Evolutionary conservation across 35 echinoderm and acorn worm species (phyloP).

Genomic region (Acanthaster planci): DNA sequence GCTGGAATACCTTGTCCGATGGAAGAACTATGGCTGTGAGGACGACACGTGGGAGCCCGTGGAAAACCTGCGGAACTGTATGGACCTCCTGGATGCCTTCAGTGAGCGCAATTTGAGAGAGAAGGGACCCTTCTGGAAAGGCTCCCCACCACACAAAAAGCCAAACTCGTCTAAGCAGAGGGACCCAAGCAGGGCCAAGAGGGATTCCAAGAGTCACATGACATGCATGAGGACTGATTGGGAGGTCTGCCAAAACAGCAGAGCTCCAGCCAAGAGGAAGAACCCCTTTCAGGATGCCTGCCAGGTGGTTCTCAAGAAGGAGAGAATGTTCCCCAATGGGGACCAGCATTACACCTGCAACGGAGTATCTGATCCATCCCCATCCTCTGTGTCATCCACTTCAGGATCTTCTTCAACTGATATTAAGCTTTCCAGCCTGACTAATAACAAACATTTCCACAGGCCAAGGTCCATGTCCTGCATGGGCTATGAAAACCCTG

Average conservation of each 20-base stretch:
- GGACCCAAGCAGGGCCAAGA: not conserved
- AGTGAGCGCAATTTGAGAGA: slow-evolving; percentile 40
- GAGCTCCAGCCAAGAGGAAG: not conserved
- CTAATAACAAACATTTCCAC: not conserved
- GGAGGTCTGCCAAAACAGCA: not conserved
- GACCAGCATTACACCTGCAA: not conserved
- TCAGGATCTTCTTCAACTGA: not conserved
- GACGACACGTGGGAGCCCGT: slow-evolving; percentile 98
- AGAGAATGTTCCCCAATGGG: not conserved
- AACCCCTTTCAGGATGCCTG: not conserved
- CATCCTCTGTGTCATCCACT: not conserved
- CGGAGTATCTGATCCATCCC: not conserved
- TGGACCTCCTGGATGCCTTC: slow-evolving; percentile 73
- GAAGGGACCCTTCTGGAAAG: slow-evolving; percentile 11
- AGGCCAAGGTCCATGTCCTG: not conserved
- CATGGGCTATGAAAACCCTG: not conserved
- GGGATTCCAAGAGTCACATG: not conserved
- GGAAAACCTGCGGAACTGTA: slow-evolving; percentile 77
- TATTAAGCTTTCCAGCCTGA: not conserved
- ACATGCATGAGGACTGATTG: not conserved
- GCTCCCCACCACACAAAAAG: not conserved
- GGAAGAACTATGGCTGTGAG: slow-evolving; percentile 88
- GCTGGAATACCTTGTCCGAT: slow-evolving; percentile 85
- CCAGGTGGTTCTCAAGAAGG: not conserved
- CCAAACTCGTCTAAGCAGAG: not conserved